Percentiles rank a stretch among this genome's conserved stretches.
Conservation (phyloP, 2,888 invertebrate species). For the Callinectes sapidus region DNA sequence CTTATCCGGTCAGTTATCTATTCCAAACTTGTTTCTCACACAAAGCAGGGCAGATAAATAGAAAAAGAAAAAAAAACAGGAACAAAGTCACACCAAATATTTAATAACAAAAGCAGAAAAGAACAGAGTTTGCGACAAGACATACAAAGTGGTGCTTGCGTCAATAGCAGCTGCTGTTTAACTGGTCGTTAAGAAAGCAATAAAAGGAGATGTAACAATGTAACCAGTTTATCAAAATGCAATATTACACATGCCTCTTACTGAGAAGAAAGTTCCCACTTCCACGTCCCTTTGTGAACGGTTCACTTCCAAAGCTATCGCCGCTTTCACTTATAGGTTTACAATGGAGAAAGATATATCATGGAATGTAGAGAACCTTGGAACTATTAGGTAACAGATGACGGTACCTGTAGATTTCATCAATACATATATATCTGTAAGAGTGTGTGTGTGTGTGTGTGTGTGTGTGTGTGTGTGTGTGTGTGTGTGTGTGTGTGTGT, state of each 20-base stretch:
- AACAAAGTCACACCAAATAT: background rate
- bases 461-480: too few species aligned
- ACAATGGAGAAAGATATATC: background rate
- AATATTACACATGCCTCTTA: background rate
- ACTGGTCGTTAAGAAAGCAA: background rate
- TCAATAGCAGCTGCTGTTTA: conserved; percentile 3
- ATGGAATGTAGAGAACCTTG: background rate
- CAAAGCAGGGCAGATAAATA: background rate
- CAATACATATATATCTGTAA: background rate
- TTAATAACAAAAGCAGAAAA: background rate
- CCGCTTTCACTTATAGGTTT: background rate
- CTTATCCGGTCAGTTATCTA: background rate
- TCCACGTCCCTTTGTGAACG: background rate
- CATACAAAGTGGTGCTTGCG: background rate
- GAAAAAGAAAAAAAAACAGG: background rate
- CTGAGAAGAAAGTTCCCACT: too few species aligned
- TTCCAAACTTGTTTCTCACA: background rate
- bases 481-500: too few species aligned
- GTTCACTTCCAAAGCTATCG: background rate
- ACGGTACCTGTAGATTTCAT: background rate
- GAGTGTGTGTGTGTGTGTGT: too few species aligned
- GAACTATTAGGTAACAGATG: background rate
- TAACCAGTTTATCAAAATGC: background rate
- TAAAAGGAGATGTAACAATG: background rate
- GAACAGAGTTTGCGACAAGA: background rate